A percentile compares a stretch with the other conserved stretches of the same genome.
Conservation (phyloP, 2,113 vertebrate genomes). For the Genyomyrus donnyi region DNA sequence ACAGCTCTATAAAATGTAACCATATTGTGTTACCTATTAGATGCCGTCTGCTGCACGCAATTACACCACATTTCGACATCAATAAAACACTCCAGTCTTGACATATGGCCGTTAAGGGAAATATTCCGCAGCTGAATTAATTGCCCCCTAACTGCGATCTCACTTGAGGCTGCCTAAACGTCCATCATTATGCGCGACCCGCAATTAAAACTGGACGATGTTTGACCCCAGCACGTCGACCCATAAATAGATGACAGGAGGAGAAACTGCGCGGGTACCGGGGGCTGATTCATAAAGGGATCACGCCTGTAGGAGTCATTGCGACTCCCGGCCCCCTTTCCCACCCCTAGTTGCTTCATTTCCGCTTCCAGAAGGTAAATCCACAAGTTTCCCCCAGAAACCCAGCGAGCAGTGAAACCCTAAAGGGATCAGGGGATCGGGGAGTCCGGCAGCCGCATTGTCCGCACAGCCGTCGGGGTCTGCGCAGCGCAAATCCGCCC, state of each 20-base stretch:
- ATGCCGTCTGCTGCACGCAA: not conserved
- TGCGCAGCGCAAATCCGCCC: not conserved
- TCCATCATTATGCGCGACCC: not conserved
- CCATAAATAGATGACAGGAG: not conserved
- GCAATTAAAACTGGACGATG: not conserved
- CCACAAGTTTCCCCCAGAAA: not conserved
- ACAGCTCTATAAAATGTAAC: not conserved
- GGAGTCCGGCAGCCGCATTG: not conserved
- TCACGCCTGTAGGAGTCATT: constrained; percentile 57
- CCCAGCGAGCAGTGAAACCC: constrained; percentile 15
- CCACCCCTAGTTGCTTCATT: constrained; percentile 36
- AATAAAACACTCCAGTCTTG: constrained; percentile 1
- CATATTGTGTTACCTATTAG: constrained; percentile 6
- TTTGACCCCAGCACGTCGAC: not conserved
- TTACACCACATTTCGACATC: not conserved
- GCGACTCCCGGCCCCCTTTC: constrained; percentile 11
- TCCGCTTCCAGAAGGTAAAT: constrained; percentile 37
- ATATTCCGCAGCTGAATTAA: not conserved
- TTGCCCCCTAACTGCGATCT: not conserved
- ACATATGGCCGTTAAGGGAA: constrained; percentile 2
- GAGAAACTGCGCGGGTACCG: not conserved
- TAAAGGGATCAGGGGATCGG: not conserved
- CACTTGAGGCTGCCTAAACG: not conserved
- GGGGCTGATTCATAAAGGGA: not conserved
- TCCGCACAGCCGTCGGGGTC: not conserved